Evolutionary conservation across 2,888 invertebrate species (phyloP), one percentile per base, ranked within the genome.

Genomic region (Fragum sueziense): DNA sequence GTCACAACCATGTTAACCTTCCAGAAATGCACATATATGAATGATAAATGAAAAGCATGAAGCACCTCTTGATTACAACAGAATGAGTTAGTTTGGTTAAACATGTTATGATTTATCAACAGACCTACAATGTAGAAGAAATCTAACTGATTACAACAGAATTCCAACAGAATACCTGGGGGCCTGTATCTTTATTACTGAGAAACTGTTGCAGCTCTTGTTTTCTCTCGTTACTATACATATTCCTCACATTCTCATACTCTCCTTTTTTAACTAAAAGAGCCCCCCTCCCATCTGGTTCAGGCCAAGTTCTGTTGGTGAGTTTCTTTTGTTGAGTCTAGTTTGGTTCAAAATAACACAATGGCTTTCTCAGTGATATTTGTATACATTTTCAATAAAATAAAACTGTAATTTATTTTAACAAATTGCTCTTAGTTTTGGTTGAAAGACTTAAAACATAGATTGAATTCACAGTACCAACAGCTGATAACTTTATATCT

Each of bases 241-340:
- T 75, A 67, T 75, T 73, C 51, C 75, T 71, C 20, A 84, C 65
- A 71, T 67, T 76, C 51, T 84, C 84, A 74, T 84, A 84, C 31
- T 70, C 81, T 47, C 84, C 84, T 25, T 74, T 75, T 54, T 65
- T 76, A 22, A 84, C 73, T 61, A 80, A 71, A 9, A 84, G 59
- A 7, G 82, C 76, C 17, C 73, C 79, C 34, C 61, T 51, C 31
- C 76, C 78, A n/a, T 75, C 74, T 27, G 84, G 84, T 33, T 76
- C 81, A 37, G 84, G 84, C 84, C 84, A 84, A 54, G 31, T 59
- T 37, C 67, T 77, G 74, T 65, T 65, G n/a, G n/a, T n/a, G 41
- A 41, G 14, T 41, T 65, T 65, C 27, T 33, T 65, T 27, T 41
- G n/a, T n/a, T n/a, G 37, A n/a, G n/a, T 41, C 65, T 65, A 65